Evolutionary conservation across 1,140 invertebrate genomes (phyloP).

Genomic region (Pseudomyrmex gracilis): DNA sequence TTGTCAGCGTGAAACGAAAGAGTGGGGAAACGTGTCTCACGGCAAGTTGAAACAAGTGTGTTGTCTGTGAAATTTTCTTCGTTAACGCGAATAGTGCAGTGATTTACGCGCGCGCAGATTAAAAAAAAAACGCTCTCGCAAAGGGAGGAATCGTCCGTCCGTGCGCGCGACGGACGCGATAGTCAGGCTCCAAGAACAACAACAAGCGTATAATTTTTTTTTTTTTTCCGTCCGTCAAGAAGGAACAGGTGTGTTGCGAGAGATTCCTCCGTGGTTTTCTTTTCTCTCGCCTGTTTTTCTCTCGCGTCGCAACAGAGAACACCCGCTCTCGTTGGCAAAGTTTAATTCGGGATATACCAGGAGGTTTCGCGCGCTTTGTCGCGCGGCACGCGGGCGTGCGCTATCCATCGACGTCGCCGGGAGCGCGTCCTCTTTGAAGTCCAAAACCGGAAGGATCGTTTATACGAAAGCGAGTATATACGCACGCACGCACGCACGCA

Average conservation of each 20-base stretch:
- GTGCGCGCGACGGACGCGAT: neutral
- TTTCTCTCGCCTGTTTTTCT: neutral
- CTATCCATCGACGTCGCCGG: constrained; percentile 64
- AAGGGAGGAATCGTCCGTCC: neutral
- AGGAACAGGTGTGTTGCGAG: neutral
- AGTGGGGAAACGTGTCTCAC: too few relatives aligned
- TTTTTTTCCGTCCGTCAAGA: too few relatives aligned
- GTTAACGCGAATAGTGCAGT: constrained; percentile 22
- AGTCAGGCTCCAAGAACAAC: neutral
- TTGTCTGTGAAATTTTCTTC: constrained; percentile 19
- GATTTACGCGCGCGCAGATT: constrained; percentile 14
- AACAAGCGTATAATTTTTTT: constrained; percentile 2
- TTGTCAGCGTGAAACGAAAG: neutral
- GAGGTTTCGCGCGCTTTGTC: constrained; percentile 61
- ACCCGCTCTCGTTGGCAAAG: constrained; percentile 38
- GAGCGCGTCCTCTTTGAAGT: constrained; percentile 65
- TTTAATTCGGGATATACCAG: constrained; percentile 66
- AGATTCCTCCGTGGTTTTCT: constrained; percentile 15
- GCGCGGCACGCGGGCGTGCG: constrained; percentile 40
- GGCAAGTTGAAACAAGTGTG: neutral
- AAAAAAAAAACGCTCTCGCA: neutral
- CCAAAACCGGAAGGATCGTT: constrained; percentile 67
- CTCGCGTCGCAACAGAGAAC: constrained; percentile 24
- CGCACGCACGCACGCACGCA: too few relatives aligned
- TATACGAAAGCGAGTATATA: constrained; percentile 49